phyloP scores from a whole-genome alignment of 2,797 vertebrate genomes.

The Argya squamiceps region DNA sequence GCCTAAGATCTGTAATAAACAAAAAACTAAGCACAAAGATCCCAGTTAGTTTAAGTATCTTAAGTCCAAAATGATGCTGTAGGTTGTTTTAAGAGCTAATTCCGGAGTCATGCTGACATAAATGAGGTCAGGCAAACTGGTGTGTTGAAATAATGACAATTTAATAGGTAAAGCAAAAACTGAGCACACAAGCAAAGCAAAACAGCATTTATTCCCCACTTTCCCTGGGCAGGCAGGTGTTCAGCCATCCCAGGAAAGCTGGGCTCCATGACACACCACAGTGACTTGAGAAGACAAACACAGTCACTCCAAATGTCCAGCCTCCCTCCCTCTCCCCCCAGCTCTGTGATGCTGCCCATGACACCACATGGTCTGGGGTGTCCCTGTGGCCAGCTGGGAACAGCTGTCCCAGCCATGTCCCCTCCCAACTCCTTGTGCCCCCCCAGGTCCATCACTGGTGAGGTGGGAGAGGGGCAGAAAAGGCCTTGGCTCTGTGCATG shows the following conservation, averaged over 20 bases:
- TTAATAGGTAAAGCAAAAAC: no score
- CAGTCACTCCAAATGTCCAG: background rate
- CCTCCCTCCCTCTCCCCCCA: background rate
- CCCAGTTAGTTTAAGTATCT: background rate
- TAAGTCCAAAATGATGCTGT: background rate
- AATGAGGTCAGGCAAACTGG: background rate
- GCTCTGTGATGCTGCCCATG: background rate
- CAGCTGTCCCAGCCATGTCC: background rate
- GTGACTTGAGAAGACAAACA: background rate
- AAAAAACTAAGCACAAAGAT: background rate
- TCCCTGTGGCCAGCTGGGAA: background rate
- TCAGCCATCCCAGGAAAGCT: background rate
- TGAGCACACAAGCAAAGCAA: no score
- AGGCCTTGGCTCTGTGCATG: background rate
- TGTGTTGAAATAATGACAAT: no score
- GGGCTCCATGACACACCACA: accelerated
- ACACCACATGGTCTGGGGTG: background rate
- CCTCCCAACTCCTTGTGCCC: background rate
- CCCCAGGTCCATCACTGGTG: background rate
- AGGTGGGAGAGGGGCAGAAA: background rate
- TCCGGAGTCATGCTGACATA: background rate
- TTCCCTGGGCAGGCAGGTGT: background rate
- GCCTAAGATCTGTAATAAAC: background rate
- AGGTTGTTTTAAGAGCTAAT: background rate
- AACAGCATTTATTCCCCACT: background rate